phyloP scores from a whole-genome alignment of 1,140 invertebrate genomes.

The Diorhabda carinulata region DNA sequence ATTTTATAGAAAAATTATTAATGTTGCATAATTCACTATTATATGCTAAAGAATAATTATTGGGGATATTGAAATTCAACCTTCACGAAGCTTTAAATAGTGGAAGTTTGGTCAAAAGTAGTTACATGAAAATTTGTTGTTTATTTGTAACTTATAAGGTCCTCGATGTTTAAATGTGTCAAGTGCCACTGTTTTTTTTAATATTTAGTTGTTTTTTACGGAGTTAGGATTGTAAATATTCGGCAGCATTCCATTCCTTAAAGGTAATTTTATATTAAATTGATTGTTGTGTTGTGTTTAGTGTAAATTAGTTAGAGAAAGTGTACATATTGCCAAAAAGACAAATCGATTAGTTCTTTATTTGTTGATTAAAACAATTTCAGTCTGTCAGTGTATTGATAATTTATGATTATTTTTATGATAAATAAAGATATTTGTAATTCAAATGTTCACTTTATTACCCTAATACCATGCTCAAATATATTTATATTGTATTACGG shows the following conservation, averaged over 20 bases:
- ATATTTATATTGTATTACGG: too few relatives aligned
- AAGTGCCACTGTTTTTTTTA: slow-evolving; percentile 26
- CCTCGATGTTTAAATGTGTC: slow-evolving; percentile 9
- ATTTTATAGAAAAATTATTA: too few relatives aligned
- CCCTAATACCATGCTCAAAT: too few relatives aligned
- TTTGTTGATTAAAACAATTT: slow-evolving; percentile 38
- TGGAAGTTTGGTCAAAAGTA: too few relatives aligned
- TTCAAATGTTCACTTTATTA: slow-evolving; percentile 8
- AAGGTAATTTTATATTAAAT: slow-evolving; percentile 39
- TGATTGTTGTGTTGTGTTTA: slow-evolving; percentile 44
- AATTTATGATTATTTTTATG: slow-evolving; percentile 46
- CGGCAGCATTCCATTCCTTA: slow-evolving; percentile 36
- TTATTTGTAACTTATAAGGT: too few relatives aligned
- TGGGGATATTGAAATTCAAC: too few relatives aligned
- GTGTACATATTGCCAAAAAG: slow-evolving; percentile 46
- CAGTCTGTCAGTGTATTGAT: slow-evolving; percentile 42
- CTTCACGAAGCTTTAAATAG: too few relatives aligned
- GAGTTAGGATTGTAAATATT: slow-evolving; percentile 33
- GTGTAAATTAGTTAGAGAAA: slow-evolving; percentile 41
- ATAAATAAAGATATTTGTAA: slow-evolving; percentile 45
- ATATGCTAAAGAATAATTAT: too few relatives aligned
- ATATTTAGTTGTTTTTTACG: slow-evolving; percentile 22
- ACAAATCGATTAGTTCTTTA: slow-evolving; percentile 35
- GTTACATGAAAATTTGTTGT: too few relatives aligned
- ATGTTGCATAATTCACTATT: too few relatives aligned